Conservation (phyloP, 2,113 vertebrate species). For the Mirza zaza region DNA sequence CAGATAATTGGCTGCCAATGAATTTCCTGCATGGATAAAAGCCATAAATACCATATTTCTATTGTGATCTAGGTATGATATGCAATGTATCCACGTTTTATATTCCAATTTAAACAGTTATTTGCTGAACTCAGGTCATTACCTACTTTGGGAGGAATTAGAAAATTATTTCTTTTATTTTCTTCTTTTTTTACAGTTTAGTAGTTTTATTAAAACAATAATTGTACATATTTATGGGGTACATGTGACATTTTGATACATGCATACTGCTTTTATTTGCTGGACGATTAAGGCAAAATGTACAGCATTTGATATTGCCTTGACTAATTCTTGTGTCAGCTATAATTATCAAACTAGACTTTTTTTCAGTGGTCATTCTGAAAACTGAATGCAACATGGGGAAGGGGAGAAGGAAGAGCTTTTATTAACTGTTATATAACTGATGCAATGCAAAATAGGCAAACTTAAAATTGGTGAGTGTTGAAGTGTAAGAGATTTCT, state of each 20-base stretch:
- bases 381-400: neutral
- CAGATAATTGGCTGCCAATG: slow-evolving; percentile 66
- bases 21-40: slow-evolving; percentile 29
- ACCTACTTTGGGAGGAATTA: neutral
- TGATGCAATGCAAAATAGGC: neutral
- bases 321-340: neutral
- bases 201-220: neutral
- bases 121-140: slow-evolving; percentile 41
- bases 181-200: neutral
- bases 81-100: neutral
- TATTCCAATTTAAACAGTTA: slow-evolving; percentile 36
- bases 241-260: neutral
- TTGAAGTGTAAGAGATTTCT: neutral
- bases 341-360: neutral
- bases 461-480: neutral
- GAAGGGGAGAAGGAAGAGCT: neutral
- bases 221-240: neutral
- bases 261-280: neutral
- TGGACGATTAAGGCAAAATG: neutral
- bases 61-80: neutral
- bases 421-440: neutral
- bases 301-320: neutral
- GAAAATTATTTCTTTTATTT: neutral
- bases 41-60: slow-evolving; percentile 30
- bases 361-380: neutral